Evolutionary conservation across 2,797 vertebrate species (phyloP), one percentile per base, ranked within the genome.

Genomic region (Pagetopsis macropterus): DNA sequence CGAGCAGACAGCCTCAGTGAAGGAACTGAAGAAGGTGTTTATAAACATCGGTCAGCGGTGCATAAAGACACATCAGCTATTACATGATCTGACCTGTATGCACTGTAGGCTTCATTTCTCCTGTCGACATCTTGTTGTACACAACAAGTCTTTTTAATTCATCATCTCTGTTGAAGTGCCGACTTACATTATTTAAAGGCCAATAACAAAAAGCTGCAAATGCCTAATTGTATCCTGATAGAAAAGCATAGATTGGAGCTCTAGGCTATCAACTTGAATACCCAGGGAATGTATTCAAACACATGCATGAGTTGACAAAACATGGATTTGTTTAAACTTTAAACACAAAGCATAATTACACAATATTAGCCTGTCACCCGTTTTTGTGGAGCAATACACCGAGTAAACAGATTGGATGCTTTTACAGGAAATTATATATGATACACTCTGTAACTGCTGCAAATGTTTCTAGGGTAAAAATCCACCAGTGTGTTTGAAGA

Each of bases 21-120:
- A 59, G 33, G 41, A 71, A 45, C 37, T 12, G 7, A 56, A 67
- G 60, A 57, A 48, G 63, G 78, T 51, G 77, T 70, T 65, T 51
- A 70, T 79, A 73, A 76, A 70, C 75, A 75, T 78, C 76, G 40
- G 72, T 64, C 71, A 65, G 57, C 14, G 1, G 19, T 16, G 44
- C 62, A 43, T 15, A 51, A 9, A 17, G 37, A 78, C 40, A 52
- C 56, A 56, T 75, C 56, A 60, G 61, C 60, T 65, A 66, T 78
- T 64, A 70, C 70, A 72, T 21, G 21, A 21, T 65, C 31, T 19
- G 67, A 84, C 70, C 69, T 27, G 51, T 2, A 10, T 43, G 48
- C 37, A 41, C 74, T 49, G 73, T 11, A 50, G 9, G 65, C 48
- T 64, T 41, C 52, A 19, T 11, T 59, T 62, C 49, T 48, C 27